A percentile compares a stretch with the other conserved stretches of the same genome.
Evolutionary conservation across 2,797 vertebrate species (phyloP).

Genomic region (Bovichtus variegatus): DNA sequence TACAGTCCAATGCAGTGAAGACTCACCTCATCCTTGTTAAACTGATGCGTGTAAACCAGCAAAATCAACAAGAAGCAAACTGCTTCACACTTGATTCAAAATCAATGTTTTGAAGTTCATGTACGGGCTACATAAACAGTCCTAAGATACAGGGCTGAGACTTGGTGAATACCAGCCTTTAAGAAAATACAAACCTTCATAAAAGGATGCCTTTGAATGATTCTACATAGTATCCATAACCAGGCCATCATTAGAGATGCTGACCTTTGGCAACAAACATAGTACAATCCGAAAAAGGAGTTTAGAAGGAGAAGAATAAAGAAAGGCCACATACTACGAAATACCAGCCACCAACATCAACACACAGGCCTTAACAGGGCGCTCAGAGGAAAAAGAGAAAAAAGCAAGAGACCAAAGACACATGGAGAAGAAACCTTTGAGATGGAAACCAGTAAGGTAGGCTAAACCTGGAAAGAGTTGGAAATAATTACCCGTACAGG

Average conservation of each 20-base stretch:
- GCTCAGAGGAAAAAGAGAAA: background rate
- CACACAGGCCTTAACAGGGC: background rate
- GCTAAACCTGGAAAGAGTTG: background rate
- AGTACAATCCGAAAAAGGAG: background rate
- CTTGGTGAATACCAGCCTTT: background rate
- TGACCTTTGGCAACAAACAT: background rate
- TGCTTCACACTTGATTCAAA: background rate
- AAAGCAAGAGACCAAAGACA: background rate
- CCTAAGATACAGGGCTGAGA: background rate
- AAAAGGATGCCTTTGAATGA: background rate
- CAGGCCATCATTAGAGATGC: background rate
- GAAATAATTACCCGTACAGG: background rate
- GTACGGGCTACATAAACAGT: background rate
- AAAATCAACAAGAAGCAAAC: conserved; percentile 1
- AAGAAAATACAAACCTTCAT: background rate
- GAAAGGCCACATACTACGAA: background rate
- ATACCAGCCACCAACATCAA: background rate
- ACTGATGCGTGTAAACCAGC: background rate
- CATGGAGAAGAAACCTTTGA: background rate
- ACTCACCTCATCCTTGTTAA: background rate
- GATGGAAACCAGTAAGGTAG: background rate
- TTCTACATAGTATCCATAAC: background rate
- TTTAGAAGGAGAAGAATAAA: background rate
- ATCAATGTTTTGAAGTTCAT: background rate
- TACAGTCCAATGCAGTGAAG: background rate